Conservation (phyloP, 2,888 invertebrate species). For the Dryomyza anilis region DNA sequence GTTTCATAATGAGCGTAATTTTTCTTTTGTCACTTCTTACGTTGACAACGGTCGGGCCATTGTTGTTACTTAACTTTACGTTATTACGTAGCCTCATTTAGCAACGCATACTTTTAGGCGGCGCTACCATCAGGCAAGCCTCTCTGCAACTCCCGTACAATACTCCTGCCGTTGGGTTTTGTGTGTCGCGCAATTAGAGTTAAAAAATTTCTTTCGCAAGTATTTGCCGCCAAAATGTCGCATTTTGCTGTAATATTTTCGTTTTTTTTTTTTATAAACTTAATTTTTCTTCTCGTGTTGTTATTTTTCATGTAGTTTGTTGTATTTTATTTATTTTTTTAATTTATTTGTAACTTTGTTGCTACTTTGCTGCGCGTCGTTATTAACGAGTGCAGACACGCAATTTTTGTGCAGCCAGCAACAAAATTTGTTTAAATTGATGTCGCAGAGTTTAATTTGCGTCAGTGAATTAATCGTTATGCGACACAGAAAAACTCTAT, state of each 20-base stretch:
- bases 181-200: slow-evolving; percentile 25
- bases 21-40: slow-evolving; percentile 20
- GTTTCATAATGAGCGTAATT: slow-evolving; percentile 25
- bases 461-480: too few species aligned
- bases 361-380: too few species aligned
- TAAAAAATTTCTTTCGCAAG: slow-evolving; percentile 15
- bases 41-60: too few species aligned
- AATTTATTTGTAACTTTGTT: background rate
- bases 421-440: too few species aligned
- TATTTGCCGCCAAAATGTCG: slow-evolving; percentile 15
- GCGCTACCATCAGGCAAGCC: background rate
- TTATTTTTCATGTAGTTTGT: background rate
- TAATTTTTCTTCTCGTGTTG: background rate
- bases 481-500: too few species aligned
- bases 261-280: too few species aligned
- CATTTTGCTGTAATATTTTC: slow-evolving; percentile 1
- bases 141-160: too few species aligned
- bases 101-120: background rate
- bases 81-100: background rate
- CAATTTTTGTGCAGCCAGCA: too few species aligned
- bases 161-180: background rate
- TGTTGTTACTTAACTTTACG: background rate
- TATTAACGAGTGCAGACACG: slow-evolving; percentile 20
- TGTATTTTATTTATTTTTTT: background rate
- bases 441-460: too few species aligned